Evolutionary conservation across 2,113 vertebrate genomes (phyloP).

Genomic region (Oxygymnocypris stewartii): DNA sequence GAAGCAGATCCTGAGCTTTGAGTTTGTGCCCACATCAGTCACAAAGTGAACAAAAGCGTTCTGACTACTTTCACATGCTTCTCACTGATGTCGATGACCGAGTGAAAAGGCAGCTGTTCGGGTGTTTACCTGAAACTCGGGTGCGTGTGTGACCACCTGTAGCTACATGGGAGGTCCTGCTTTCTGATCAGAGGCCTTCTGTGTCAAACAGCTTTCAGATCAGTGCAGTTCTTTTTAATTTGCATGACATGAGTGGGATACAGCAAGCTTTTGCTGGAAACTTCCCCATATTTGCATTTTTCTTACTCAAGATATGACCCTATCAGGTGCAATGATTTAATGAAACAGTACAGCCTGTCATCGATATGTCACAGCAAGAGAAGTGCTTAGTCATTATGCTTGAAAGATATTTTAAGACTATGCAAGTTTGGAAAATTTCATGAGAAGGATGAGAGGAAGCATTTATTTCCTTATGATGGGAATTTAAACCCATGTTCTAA

Average conservation of each 20-base stretch:
- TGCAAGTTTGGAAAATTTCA: conserved; percentile 20
- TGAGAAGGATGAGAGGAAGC: conserved; percentile 6
- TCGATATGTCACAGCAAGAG: background rate
- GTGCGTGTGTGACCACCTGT: background rate
- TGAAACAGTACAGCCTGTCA: background rate
- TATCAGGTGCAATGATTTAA: background rate
- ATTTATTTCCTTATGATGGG: conserved; percentile 25
- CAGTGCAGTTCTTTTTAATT: background rate
- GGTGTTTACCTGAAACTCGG: background rate
- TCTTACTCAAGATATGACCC: background rate
- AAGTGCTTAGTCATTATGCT: background rate
- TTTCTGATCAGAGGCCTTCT: background rate
- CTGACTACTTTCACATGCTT: background rate
- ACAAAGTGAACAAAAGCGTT: background rate
- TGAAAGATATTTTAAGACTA: conserved; percentile 9
- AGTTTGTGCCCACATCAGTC: conserved; percentile 11
- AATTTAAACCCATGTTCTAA: background rate
- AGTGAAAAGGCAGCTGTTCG: background rate
- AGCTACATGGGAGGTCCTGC: background rate
- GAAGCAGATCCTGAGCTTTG: background rate
- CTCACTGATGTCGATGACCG: background rate
- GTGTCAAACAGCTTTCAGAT: conserved; percentile 5
- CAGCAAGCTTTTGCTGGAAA: background rate
- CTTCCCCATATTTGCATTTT: background rate
- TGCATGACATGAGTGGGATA: background rate